phyloP scores from a whole-genome alignment of 2,797 vertebrate genomes.

The Eulemur rubriventer region DNA sequence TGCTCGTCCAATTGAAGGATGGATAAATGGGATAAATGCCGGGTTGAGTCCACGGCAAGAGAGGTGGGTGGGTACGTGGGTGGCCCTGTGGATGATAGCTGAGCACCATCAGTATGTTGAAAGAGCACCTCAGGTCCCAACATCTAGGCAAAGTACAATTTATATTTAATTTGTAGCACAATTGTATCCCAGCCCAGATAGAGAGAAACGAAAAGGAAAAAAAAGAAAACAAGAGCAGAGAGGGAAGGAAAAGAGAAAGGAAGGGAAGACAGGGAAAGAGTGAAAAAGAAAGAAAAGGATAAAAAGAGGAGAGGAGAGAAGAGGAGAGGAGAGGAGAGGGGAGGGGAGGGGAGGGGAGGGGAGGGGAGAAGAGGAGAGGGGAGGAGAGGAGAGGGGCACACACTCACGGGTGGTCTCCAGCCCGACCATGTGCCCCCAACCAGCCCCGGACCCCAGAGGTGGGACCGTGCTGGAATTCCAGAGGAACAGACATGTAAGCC shows the following conservation, averaged over 20 bases:
- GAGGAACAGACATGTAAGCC: slow-evolving; percentile 74
- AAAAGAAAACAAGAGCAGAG: too few relatives aligned
- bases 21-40: too few relatives aligned
- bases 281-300: background rate
- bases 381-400: too few relatives aligned
- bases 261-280: background rate
- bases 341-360: too few relatives aligned
- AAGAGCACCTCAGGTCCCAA: slow-evolving; percentile 27
- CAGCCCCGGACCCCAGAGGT: background rate
- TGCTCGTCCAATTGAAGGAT: background rate
- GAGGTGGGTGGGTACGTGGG: background rate
- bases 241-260: too few relatives aligned
- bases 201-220: too few relatives aligned
- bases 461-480: slow-evolving; percentile 74
- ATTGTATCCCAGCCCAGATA: background rate
- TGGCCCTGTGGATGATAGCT: background rate
- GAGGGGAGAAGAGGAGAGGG: too few relatives aligned
- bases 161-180: slow-evolving; percentile 53
- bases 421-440: slow-evolving; percentile 52
- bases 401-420: background rate
- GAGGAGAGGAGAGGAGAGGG: too few relatives aligned
- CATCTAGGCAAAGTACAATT: slow-evolving; percentile 52
- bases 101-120: slow-evolving; percentile 52
- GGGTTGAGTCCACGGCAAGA: background rate
- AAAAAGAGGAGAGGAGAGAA: rapidly evolving